Evolutionary conservation across 2,888 invertebrate genomes (phyloP), one percentile per base, ranked within the genome.

Genomic region (Mylabris sibirica): DNA sequence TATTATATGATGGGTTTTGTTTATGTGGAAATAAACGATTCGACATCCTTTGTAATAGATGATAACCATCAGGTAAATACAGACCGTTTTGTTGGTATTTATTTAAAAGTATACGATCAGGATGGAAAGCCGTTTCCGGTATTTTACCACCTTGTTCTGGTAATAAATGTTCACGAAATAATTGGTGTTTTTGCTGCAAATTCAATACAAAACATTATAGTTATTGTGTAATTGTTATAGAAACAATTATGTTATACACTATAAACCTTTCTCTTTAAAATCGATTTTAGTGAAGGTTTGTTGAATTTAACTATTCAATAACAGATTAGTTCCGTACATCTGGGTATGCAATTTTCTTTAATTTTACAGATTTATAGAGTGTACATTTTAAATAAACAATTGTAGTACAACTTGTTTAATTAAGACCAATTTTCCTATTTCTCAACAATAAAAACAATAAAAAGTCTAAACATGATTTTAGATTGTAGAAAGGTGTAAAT

Each of bases 111-210:
- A 90, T 80, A 12, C 90, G 86, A 80, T 90, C 89, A 0, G 88
- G 86, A 71, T 87, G 85, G 74, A 90, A 90, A 8, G 90, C 90
- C 57, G 88, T 87, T 68, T 89, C 90, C 0, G 90, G 90, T 73
- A 90, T 89, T 80, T 89, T 89, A 0, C 90, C 90, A 44, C 90
- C 90, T 41, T 87, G 84, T 74, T 87, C 87, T 9, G 90, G 90
- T 60, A 89, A 78, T 20, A 90, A 87, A 79, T 90, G 88, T 76
- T 90, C 90, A 20, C 90, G 86, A 81, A 88, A 90, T 73, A 90
- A 87, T 82, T 90, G 89, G 38, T 90, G 85, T 80, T 90, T 90
- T 84, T 87, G 83, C 86, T 86, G 78, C 6, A 82, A 70, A 66
- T 64, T 60, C 34, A 30, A 63, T 5, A 41, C 17, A 44, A 44